Evolutionary conservation across 2,797 vertebrate species (phyloP), one percentile per base, ranked within the genome.

Genomic region (Pygocentrus nattereri): DNA sequence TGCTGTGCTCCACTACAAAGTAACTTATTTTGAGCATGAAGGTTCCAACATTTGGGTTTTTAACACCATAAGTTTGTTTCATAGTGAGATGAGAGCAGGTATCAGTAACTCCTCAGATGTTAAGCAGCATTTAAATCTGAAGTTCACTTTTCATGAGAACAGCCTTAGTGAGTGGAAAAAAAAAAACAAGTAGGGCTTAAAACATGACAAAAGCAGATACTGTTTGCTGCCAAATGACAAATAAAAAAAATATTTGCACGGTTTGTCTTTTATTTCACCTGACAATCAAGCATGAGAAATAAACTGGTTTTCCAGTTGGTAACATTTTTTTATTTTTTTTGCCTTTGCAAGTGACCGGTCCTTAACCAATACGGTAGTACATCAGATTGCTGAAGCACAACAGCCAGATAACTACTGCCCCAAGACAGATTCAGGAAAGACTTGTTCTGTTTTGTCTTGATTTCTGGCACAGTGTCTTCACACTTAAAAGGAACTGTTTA

Each of bases 21-120:
- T 38, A 6, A 38, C 38, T 38, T 38, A 38, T 38, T 38, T 38
- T 38, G 8, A 8, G 38, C 38, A 38, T 38, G 38, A 30, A 30
- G 30, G 38, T 38, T 38, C 38, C 38, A 38, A 38, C 38, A 38
- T 4, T 38, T 8, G 38, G 6, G 38, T 38, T 38, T 38, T 38
- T 38, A 38, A 38, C 8, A 8, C 38, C 38, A 38, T 38, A 38
- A 38, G 5, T 38, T 38, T 38, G 38, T 30, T 30, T 47, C n/a
- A n/a, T n/a, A n/a, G n/a, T 31, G 34, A 47, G 19, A 58, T 31
- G 54, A 54, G 13, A 69, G 5, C 15, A 50, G 27, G 50, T 19
- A 38, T 68, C 61, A 68, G 62, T 59, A 74, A 58, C 49, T 47
- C 69, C 64, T n/a, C 27, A 30, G 38, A n/a, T 41, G 30, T 47